These are phyloP conservation scores for Hoplostethus atlanticus DNA, from an alignment of 2,797 vertebrate species.

Conservation along the genomic window DNA sequence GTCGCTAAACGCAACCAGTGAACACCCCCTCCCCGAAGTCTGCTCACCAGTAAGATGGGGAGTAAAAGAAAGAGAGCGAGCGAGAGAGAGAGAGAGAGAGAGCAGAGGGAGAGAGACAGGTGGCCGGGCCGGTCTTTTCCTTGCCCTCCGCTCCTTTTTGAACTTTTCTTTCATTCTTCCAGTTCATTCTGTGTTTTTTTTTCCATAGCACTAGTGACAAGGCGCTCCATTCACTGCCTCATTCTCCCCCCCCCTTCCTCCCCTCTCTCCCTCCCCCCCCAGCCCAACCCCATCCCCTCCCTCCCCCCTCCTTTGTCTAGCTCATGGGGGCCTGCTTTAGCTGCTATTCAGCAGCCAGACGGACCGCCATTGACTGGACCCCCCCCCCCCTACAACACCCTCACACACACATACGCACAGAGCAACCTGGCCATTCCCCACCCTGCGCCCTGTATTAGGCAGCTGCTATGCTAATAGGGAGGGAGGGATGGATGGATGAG, in stretches of 20 bases:
- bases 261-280: constrained; percentile 54
- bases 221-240: constrained; percentile 84
- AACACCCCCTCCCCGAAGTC: constrained; percentile 36
- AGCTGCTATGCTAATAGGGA: constrained; percentile 98
- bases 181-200: constrained; percentile 83
- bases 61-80: constrained; percentile 68
- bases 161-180: constrained; percentile 86
- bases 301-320: constrained; percentile 80
- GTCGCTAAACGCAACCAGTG: constrained; percentile 55
- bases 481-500: constrained; percentile 77
- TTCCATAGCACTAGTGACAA: constrained; percentile 82
- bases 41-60: constrained; percentile 67
- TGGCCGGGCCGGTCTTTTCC: constrained; percentile 81
- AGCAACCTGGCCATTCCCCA: constrained; percentile 82
- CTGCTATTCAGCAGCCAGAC: constrained; percentile 88
- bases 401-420: constrained; percentile 77
- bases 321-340: constrained; percentile 80
- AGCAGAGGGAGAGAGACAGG: constrained; percentile 80
- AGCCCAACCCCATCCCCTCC: constrained; percentile 69
- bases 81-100: constrained; percentile 45
- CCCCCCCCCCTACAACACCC: constrained; percentile 68
- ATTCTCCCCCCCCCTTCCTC: constrained; percentile 75
- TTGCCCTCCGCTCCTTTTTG: constrained; percentile 84
- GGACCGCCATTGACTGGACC: constrained; percentile 86
- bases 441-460: constrained; percentile 86